Conservation (phyloP, 2,797 vertebrate genomes). For the Gymnocypris eckloni region DNA sequence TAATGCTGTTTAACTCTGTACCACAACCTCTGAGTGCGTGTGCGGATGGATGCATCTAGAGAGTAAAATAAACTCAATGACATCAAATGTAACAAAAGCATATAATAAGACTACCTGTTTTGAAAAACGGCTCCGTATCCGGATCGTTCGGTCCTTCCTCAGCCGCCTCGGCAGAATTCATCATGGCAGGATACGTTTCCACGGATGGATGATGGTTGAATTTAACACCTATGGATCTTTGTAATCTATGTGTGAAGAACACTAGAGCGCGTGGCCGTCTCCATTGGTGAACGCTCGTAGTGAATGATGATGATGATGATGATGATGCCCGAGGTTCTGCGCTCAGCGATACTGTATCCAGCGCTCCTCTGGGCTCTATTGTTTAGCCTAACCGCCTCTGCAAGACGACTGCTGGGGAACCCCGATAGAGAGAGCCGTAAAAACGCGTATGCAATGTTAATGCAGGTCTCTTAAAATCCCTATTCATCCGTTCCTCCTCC, state of each 20-base stretch:
- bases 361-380: conserved; percentile 64
- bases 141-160: conserved; percentile 85
- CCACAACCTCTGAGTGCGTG: conserved; percentile 14
- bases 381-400: conserved; percentile 57
- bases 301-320: conserved; percentile 44
- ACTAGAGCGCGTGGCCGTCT: conserved; percentile 58
- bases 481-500: conserved; percentile 48
- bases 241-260: conserved; percentile 57
- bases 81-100: conserved; percentile 36
- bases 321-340: conserved; percentile 58
- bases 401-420: conserved; percentile 48
- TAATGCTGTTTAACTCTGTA: conserved; percentile 2
- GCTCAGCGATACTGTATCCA: conserved; percentile 51
- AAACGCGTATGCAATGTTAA: conserved; percentile 20
- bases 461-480: conserved; percentile 19
- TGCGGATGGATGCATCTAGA: background rate
- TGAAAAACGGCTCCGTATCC: conserved; percentile 88
- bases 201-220: conserved; percentile 45
- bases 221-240: conserved; percentile 54
- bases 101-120: conserved; percentile 78
- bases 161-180: conserved; percentile 84
- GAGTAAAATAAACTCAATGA: conserved; percentile 32
- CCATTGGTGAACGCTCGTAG: conserved; percentile 58
- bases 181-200: conserved; percentile 56
- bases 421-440: conserved; percentile 16